Evolutionary conservation across 2,797 vertebrate genomes (phyloP), one percentile per base, ranked within the genome.

Genomic region (Basileuterus tristriatus): DNA sequence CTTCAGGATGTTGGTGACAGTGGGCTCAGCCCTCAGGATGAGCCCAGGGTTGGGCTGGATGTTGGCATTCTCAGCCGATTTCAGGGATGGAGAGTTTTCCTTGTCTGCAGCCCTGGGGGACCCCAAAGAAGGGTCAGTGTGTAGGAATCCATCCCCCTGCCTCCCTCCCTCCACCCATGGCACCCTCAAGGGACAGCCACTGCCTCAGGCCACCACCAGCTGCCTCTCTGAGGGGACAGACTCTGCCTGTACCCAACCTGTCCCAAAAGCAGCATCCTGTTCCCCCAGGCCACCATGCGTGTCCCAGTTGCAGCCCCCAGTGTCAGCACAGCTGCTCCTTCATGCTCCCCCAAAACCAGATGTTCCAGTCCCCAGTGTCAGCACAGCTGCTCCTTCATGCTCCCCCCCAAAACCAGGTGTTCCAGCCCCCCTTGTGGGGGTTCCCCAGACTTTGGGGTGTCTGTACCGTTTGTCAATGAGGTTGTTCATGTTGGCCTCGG

Each of bases 1-100:
- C 98, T 99, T 99, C 43, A 99, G 98, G 88, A 99, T 99, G 96
- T 99, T 99, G 87, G 99, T 99, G 92, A 99, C 99, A 1, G 99
- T 99, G 11, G 99, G 99, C 95, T 99, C 99, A 0, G 99, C 99
- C 62, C 99, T 97, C 56, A 99, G 98, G 93, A 99, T 99, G 69
- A 99, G 98, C 41, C 99, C 98, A 0, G 99, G 99, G 93, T 99
- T 99, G 2, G 99, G 99, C 94, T 99, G 99, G 97, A 99, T 99
- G 94, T 99, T 99, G 74, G 99, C 99, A 0, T 99, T 99, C 97
- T 99, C 99, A 2, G 98, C 98, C 0, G 99, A 99, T 83, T 99
- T 99, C 94, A 98, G 93, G 96, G 98, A 98, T 0, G 99, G 99
- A 30, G 98, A 98, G 98, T 90, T 99, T 98, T 96, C 99, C 59